These are phyloP conservation scores for Melanotaenia pygmaea DNA, from an alignment of 2,797 vertebrate species.

Conservation along the genomic window DNA sequence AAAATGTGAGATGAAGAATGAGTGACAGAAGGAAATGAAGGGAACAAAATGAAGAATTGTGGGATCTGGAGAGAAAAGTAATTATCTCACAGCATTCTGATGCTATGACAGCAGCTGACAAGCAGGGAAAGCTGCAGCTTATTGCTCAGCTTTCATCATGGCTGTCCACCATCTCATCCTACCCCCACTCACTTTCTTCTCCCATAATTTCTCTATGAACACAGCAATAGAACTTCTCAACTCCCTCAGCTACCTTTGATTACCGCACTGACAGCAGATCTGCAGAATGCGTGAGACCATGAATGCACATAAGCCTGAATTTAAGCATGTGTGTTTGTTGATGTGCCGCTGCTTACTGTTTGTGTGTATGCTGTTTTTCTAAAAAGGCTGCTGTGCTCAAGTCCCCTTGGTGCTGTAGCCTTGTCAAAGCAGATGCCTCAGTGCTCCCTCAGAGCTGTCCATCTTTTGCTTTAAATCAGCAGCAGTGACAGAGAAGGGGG, in stretches of 20 bases:
- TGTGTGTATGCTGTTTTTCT: conserved; percentile 27
- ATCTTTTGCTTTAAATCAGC: conserved; percentile 58
- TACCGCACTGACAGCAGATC: conserved; percentile 49
- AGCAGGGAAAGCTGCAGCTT: conserved; percentile 73
- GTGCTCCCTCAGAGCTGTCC: conserved; percentile 51
- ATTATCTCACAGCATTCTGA: conserved; percentile 69
- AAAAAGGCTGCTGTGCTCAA: conserved; percentile 39
- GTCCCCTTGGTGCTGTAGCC: conserved; percentile 36
- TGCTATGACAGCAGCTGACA: conserved; percentile 74
- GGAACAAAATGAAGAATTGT: conserved; percentile 31
- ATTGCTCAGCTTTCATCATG: conserved; percentile 76
- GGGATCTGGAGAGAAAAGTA: conserved; percentile 58
- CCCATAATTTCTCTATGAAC: conserved; percentile 52
- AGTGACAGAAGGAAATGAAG: conserved; percentile 65
- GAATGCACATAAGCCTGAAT: conserved; percentile 24
- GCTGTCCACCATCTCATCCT: conserved; percentile 37
- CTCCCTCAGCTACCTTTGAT: conserved; percentile 61
- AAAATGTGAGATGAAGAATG: conserved; percentile 29
- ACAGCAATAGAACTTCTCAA: conserved; percentile 47
- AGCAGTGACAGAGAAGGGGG: conserved; percentile 34
- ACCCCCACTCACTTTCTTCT: conserved; percentile 31
- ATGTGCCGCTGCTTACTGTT: conserved; percentile 28
- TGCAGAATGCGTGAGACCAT: conserved; percentile 22
- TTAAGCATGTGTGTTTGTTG: conserved; percentile 19
- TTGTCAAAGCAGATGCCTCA: conserved; percentile 63